Evolutionary conservation across 1,140 invertebrate genomes (phyloP).

Genomic region (Teleopsis dalmanni): DNA sequence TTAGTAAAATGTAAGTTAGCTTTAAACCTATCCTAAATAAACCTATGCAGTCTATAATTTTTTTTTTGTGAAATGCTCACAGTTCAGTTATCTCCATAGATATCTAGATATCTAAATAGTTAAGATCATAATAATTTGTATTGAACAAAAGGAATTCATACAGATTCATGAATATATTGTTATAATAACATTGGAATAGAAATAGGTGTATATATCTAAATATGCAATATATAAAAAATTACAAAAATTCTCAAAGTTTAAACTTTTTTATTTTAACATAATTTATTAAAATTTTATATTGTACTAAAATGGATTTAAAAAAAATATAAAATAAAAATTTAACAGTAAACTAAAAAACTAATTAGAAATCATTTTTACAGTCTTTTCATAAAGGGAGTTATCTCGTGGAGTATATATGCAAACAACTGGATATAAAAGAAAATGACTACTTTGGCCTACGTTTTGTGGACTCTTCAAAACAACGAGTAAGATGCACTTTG

Average conservation of each 20-base stretch:
- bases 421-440: slow-evolving; percentile 87
- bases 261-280: not conserved
- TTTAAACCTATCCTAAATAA: too few relatives aligned
- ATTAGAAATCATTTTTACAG: slow-evolving; percentile 47
- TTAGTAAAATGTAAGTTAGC: too few relatives aligned
- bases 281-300: not conserved
- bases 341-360: not conserved
- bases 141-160: too few relatives aligned
- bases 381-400: slow-evolving; percentile 87
- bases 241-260: not conserved
- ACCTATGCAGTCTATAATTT: too few relatives aligned
- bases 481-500: slow-evolving; percentile 90
- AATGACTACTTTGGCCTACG: slow-evolving; percentile 96
- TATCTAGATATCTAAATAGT: too few relatives aligned
- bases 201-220: not conserved
- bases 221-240: not conserved
- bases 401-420: slow-evolving; percentile 87
- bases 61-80: too few relatives aligned
- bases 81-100: too few relatives aligned
- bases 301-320: not conserved
- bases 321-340: not conserved
- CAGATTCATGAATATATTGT: too few relatives aligned
- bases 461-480: slow-evolving; percentile 86
- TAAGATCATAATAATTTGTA: too few relatives aligned
- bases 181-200: too few relatives aligned